These are phyloP conservation scores for Mimumesa dahlbomi DNA, from an alignment of 2,888 invertebrate genomes.

Conservation along the genomic window DNA sequence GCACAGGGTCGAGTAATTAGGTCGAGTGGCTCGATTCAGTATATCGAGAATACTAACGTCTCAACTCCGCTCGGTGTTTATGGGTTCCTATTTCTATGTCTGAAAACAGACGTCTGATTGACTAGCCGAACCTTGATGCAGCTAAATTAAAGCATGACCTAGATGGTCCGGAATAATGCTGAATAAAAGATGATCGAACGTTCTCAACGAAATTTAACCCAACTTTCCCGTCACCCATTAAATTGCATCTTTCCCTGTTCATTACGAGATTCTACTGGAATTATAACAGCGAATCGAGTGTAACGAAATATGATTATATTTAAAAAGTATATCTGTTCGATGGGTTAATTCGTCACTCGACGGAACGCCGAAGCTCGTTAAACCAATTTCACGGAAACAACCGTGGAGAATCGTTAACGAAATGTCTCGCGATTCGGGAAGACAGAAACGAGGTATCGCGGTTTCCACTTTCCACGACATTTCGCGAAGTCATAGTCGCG, in stretches of 20 bases:
- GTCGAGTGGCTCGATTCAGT: conserved; percentile 52
- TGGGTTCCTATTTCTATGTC: conserved; percentile 58
- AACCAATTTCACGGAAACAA: too few relatives aligned
- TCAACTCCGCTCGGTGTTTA: conserved; percentile 43
- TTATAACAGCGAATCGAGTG: too few relatives aligned
- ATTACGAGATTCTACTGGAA: too few relatives aligned
- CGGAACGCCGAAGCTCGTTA: too few relatives aligned
- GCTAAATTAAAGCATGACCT: conserved; percentile 59
- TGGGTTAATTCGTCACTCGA: too few relatives aligned
- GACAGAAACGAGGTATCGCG: too few relatives aligned
- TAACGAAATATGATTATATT: too few relatives aligned
- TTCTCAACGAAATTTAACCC: background rate
- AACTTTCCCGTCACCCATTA: too few relatives aligned
- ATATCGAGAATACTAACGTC: conserved; percentile 42
- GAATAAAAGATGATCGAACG: conserved; percentile 27
- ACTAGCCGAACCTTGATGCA: conserved; percentile 51
- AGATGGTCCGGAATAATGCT: conserved; percentile 37
- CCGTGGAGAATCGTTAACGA: too few relatives aligned
- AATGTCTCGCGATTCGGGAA: background rate
- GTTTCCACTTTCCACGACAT: conserved; percentile 11
- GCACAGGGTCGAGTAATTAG: conserved; percentile 53
- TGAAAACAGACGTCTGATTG: conserved; percentile 62
- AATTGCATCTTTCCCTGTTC: too few relatives aligned
- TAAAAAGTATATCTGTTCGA: too few relatives aligned
- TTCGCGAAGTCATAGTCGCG: conserved; percentile 4